Percentiles rank a stretch among this genome's conserved stretches.
phyloP scores from a whole-genome alignment of 1,140 invertebrate genomes.

The Drosophila jambulina region DNA sequence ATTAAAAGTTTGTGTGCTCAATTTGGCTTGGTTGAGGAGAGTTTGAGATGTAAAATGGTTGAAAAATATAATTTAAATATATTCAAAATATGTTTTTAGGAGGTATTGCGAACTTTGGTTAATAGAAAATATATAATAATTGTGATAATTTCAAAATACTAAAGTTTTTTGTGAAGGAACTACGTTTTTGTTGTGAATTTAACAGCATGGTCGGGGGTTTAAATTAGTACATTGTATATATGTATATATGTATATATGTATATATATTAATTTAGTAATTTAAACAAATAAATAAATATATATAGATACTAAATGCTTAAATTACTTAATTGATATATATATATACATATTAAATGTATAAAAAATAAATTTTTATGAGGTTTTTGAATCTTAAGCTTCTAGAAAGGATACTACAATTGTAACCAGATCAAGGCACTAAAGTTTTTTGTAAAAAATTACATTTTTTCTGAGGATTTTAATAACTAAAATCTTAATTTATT shows the following conservation, averaged over 20 bases:
- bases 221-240: too few species aligned
- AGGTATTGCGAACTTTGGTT: too few species aligned
- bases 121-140: neutral
- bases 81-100: neutral
- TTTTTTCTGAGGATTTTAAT: too few species aligned
- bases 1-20: neutral
- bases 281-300: too few species aligned
- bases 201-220: too few species aligned
- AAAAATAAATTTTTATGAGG: neutral
- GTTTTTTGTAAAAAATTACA: too few species aligned
- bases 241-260: too few species aligned
- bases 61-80: neutral
- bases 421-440: too few species aligned
- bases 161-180: neutral
- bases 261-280: too few species aligned
- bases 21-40: neutral
- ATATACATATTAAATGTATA: too few species aligned
- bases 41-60: neutral
- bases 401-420: neutral
- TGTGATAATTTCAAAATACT: neutral
- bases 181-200: neutral
- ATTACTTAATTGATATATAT: neutral
- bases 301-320: neutral
- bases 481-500: too few species aligned
- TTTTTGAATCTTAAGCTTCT: neutral